Evolutionary conservation across 2,888 invertebrate species (phyloP).

Genomic region (Limnephilus auricula): DNA sequence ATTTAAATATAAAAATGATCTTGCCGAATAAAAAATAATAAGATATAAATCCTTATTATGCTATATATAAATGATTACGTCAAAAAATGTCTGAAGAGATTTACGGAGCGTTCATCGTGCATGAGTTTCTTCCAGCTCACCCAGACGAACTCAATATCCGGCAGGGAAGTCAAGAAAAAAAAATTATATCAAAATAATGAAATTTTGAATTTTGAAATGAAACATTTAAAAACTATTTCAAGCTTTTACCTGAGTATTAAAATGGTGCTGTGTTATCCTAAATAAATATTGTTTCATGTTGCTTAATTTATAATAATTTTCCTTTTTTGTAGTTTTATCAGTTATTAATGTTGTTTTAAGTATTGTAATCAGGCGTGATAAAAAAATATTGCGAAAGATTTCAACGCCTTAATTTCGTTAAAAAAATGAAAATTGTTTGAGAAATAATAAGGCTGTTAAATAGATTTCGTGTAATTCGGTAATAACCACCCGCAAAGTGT

Average conservation of each 20-base stretch:
- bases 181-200: conserved; percentile 17
- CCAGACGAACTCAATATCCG: conserved; percentile 64
- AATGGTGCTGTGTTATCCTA: neutral
- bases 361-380: neutral
- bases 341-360: neutral
- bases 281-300: neutral
- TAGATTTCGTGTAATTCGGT: conserved; percentile 7
- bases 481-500: conserved; percentile 13
- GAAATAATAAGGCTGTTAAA: neutral
- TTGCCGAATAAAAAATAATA: neutral
- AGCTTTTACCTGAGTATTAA: neutral
- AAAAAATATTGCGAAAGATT: neutral
- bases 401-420: neutral
- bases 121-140: conserved; percentile 48
- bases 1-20: neutral
- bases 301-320: neutral
- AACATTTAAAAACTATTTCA: neutral
- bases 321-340: neutral
- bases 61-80: neutral
- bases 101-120: conserved; percentile 62
- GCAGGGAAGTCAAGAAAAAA: conserved; percentile 58
- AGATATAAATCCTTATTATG: neutral
- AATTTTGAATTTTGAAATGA: neutral
- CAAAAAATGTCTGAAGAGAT: conserved; percentile 58
- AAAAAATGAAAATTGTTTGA: neutral